These are phyloP conservation scores for Gerosis bhagava DNA, from an alignment of 2,888 invertebrate species.

Conservation along the genomic window DNA sequence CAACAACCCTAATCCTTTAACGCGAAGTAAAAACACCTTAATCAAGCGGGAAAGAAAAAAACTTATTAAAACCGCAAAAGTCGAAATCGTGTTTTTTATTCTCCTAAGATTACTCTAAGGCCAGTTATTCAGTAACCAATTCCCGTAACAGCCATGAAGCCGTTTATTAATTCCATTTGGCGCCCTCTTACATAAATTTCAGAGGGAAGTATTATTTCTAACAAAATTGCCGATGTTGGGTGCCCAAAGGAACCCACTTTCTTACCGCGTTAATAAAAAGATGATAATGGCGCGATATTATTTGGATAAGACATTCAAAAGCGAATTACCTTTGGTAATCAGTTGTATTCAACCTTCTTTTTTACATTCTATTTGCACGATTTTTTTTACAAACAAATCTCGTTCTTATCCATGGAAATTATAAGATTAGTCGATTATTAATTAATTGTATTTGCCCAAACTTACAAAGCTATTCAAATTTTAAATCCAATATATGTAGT, in stretches of 20 bases:
- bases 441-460: no score
- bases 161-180: slow-evolving; percentile 26
- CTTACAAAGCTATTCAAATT: no score
- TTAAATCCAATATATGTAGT: no score
- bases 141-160: slow-evolving; percentile 15
- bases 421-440: no score
- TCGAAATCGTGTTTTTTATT: no score
- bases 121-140: slow-evolving; percentile 17
- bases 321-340: slow-evolving; percentile 31
- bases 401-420: no score
- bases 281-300: slow-evolving; percentile 34
- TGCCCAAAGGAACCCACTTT: slow-evolving; percentile 22
- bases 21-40: no score
- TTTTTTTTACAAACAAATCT: no score
- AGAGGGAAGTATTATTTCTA: slow-evolving; percentile 21
- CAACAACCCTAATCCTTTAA: no score
- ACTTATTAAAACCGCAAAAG: no score
- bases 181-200: slow-evolving; percentile 28
- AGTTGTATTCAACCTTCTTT: slow-evolving; percentile 1
- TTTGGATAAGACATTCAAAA: slow-evolving; percentile 35
- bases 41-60: no score
- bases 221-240: slow-evolving; percentile 19
- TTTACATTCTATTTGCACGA: no score
- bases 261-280: slow-evolving; percentile 32
- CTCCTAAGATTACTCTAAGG: slow-evolving; percentile 12